Evolutionary conservation across 2,113 vertebrate genomes (phyloP).

Genomic region (Electrona antarctica): DNA sequence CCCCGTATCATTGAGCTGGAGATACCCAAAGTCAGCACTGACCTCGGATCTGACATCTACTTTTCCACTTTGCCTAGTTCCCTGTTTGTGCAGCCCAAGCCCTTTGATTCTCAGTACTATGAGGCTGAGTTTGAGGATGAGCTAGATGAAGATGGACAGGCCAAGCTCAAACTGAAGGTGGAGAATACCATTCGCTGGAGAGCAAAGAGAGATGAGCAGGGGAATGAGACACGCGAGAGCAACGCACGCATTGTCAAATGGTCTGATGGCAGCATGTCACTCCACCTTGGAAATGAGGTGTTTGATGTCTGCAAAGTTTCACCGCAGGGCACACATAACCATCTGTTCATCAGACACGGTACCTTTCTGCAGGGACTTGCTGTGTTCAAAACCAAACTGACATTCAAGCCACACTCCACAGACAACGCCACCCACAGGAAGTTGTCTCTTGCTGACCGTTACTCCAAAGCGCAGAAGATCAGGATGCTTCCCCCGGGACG

Average conservation of each 20-base stretch:
- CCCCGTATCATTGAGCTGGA: slow-evolving; percentile 96
- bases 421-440: slow-evolving; percentile 99
- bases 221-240: slow-evolving; percentile 90
- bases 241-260: slow-evolving; percentile 97
- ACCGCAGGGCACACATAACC: slow-evolving; percentile 97
- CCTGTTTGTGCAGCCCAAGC: slow-evolving; percentile 97
- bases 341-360: slow-evolving; percentile 97
- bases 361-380: slow-evolving; percentile 97
- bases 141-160: slow-evolving; percentile 98
- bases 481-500: slow-evolving; percentile 94
- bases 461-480: slow-evolving; percentile 99
- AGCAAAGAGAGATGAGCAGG: slow-evolving; percentile 91
- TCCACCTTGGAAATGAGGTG: slow-evolving; percentile 97
- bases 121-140: slow-evolving; percentile 99
- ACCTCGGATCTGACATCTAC: slow-evolving; percentile 96
- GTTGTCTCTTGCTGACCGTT: slow-evolving; percentile 95
- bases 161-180: slow-evolving; percentile 97
- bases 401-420: slow-evolving; percentile 86
- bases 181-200: slow-evolving; percentile 98
- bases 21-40: slow-evolving; percentile 99
- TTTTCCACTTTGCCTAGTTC: slow-evolving; percentile 99
- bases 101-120: slow-evolving; percentile 98
- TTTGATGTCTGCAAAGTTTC: slow-evolving; percentile 99
- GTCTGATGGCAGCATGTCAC: slow-evolving; percentile 99
- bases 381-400: slow-evolving; percentile 98